These are phyloP conservation scores for Phataginus tricuspis DNA, from an alignment of 2,797 vertebrate genomes.

Conservation along the genomic window DNA sequence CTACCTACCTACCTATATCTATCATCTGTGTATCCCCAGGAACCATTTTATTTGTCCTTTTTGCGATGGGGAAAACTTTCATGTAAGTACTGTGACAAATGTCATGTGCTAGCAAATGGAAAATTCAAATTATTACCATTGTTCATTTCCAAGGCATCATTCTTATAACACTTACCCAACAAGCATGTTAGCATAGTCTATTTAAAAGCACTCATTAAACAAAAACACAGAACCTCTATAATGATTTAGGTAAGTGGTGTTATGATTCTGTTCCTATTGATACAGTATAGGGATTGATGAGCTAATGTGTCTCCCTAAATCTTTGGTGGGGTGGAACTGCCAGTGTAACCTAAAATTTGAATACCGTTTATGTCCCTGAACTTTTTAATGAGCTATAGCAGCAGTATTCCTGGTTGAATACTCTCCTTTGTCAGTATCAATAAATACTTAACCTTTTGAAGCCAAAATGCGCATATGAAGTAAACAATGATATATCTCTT, in stretches of 20 bases:
- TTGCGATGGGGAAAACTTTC: not conserved
- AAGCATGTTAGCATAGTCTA: constrained; percentile 26
- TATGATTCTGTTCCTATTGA: constrained; percentile 28
- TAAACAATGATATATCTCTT: constrained; percentile 76
- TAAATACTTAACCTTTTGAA: constrained; percentile 80
- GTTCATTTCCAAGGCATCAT: constrained; percentile 12
- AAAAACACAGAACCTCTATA: constrained; percentile 44
- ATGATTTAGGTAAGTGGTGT: not conserved
- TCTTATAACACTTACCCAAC: constrained; percentile 37
- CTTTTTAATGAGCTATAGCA: constrained; percentile 34
- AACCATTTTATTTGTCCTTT: constrained; percentile 54
- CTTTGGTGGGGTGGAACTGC: not conserved
- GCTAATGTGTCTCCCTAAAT: not conserved
- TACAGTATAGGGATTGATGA: not conserved
- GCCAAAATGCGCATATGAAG: constrained; percentile 68
- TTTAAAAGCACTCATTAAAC: constrained; percentile 49
- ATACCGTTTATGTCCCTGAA: not conserved
- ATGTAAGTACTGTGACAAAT: constrained; percentile 36
- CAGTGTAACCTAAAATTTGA: not conserved
- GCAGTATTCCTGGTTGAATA: constrained; percentile 48
- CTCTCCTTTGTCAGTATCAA: constrained; percentile 66
- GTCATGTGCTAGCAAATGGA: not conserved
- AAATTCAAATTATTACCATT: constrained; percentile 22
- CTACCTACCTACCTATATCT: not conserved
- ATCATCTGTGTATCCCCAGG: not conserved